phyloP scores from a whole-genome alignment of 2,888 invertebrate species.

The Drosophila multiciliata region DNA sequence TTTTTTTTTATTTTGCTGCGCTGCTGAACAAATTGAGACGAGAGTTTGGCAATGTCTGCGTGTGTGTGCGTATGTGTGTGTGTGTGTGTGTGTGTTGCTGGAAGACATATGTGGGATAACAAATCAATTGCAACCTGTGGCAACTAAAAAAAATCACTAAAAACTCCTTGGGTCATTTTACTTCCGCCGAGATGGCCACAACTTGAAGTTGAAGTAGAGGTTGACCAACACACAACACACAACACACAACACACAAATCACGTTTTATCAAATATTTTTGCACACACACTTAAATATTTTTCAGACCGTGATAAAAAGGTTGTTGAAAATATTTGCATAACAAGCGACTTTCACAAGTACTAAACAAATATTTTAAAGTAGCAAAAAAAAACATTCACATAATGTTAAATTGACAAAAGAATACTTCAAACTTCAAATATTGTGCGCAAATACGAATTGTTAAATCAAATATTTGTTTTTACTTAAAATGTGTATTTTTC shows the following conservation, averaged over 20 bases:
- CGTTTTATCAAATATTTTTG: not conserved
- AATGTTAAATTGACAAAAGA: not conserved
- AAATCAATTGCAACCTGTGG: constrained; percentile 69
- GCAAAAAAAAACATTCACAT: not conserved
- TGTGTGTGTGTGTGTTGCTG: constrained; percentile 22
- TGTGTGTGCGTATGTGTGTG: constrained; percentile 16
- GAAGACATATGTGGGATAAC: constrained; percentile 72
- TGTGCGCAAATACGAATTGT: not conserved
- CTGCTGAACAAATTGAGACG: constrained; percentile 41
- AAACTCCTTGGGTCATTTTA: constrained; percentile 61
- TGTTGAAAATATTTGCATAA: not conserved
- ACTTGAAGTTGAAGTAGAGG: not conserved
- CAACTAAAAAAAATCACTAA: constrained; percentile 22
- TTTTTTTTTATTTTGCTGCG: not conserved
- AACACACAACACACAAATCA: not conserved
- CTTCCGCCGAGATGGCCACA: constrained; percentile 47
- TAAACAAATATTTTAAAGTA: not conserved
- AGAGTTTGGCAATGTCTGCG: constrained; percentile 37
- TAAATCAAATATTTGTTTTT: not conserved
- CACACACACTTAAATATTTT: not conserved
- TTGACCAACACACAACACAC: not conserved
- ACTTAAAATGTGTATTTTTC: not conserved
- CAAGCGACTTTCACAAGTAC: not conserved
- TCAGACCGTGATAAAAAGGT: not conserved
- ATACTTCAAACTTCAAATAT: not conserved